These are phyloP conservation scores for Acanthosepion esculentum DNA, from an alignment of 2,888 invertebrate species.

Conservation along the genomic window DNA sequence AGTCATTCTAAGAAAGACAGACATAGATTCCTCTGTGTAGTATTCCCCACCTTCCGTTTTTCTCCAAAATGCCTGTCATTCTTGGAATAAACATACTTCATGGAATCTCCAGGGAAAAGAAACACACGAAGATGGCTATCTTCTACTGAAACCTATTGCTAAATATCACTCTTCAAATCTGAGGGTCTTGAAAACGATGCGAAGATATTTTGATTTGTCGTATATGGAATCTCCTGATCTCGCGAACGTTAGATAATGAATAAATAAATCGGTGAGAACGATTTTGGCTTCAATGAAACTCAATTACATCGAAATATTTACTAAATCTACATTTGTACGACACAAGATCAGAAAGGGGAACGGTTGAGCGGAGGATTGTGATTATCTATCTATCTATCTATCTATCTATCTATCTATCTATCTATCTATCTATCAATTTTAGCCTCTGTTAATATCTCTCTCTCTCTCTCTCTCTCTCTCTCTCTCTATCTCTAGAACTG, in stretches of 20 bases:
- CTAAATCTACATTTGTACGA: too few relatives aligned
- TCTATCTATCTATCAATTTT: too few relatives aligned
- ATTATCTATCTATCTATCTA: too few relatives aligned
- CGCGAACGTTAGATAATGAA: not conserved
- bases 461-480: too few relatives aligned
- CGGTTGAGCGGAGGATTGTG: too few relatives aligned
- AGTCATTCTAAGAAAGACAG: not conserved
- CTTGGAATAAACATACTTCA: not conserved
- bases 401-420: too few relatives aligned
- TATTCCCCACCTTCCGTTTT: not conserved
- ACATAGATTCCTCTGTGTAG: not conserved
- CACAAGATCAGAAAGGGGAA: too few relatives aligned
- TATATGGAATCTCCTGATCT: not conserved
- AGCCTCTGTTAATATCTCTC: too few relatives aligned
- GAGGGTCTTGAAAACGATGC: not conserved
- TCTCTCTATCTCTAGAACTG: too few relatives aligned
- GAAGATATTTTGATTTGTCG: not conserved
- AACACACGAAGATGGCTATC: not conserved
- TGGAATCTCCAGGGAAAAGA: not conserved
- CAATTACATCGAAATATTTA: too few relatives aligned
- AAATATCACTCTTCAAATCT: not conserved
- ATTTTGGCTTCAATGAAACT: too few relatives aligned
- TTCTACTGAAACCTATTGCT: not conserved
- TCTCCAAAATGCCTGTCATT: not conserved
- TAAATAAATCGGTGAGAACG: too few relatives aligned